A percentile compares a stretch with the other conserved stretches of the same genome.
These are phyloP conservation scores for Nephrotoma guestfalica DNA, from an alignment of 2,888 invertebrate genomes.

Conservation along the genomic window DNA sequence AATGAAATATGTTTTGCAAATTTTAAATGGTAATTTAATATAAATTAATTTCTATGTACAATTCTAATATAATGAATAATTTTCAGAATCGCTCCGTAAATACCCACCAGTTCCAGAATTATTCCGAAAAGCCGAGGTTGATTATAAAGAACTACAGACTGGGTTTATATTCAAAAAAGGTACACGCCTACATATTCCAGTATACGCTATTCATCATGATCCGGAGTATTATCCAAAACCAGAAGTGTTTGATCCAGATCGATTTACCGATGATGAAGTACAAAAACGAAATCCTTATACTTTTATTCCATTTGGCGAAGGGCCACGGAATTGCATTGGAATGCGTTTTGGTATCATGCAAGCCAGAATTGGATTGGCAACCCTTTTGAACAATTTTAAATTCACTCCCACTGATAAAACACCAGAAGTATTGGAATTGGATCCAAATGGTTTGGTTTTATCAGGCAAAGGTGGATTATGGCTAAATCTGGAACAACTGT, in stretches of 20 bases:
- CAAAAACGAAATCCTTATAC: slow-evolving; percentile 26
- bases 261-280: slow-evolving; percentile 38
- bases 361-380: slow-evolving; percentile 6
- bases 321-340: slow-evolving; percentile 13
- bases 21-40: slow-evolving; percentile 26
- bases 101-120: slow-evolving; percentile 32
- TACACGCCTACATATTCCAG: slow-evolving; percentile 34
- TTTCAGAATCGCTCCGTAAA: slow-evolving; percentile 34
- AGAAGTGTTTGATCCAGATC: slow-evolving; percentile 39
- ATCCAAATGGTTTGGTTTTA: background rate
- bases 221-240: slow-evolving; percentile 40
- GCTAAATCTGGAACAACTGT: slow-evolving; percentile 8
- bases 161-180: slow-evolving; percentile 20
- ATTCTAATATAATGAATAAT: slow-evolving; percentile 10
- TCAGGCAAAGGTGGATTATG: slow-evolving; percentile 6
- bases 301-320: slow-evolving; percentile 14
- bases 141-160: background rate
- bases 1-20: slow-evolving; percentile 31
- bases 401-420: background rate
- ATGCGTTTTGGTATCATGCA: slow-evolving; percentile 15
- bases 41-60: background rate
- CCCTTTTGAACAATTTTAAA: background rate
- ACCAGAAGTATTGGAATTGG: slow-evolving; percentile 3
- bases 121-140: background rate
- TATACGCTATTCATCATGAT: slow-evolving; percentile 38